Evolutionary conservation across 1,140 invertebrate genomes (phyloP).

Genomic region (Temnothorax longispinosus): DNA sequence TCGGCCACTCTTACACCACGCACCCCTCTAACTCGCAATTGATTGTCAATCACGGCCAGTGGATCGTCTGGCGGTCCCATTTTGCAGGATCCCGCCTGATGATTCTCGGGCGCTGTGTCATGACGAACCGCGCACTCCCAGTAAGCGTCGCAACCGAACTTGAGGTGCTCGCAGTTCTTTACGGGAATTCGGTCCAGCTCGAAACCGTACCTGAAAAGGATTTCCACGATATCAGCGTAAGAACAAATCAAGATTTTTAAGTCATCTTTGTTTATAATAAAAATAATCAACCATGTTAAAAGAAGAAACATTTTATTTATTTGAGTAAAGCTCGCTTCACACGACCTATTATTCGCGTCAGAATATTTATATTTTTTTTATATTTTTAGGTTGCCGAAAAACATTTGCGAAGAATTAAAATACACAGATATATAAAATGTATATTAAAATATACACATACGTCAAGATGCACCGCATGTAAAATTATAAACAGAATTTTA

Average conservation of each 20-base stretch:
- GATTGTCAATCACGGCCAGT: constrained; percentile 90
- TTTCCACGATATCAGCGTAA: not conserved
- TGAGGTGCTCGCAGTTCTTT: constrained; percentile 90
- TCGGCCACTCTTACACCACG: constrained; percentile 91
- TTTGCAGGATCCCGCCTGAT: constrained; percentile 93
- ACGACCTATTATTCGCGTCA: not conserved
- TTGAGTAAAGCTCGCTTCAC: not conserved
- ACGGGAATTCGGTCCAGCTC: constrained; percentile 90
- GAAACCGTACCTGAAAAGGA: constrained; percentile 87
- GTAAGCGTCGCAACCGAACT: constrained; percentile 92
- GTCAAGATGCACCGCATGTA: too few relatives aligned
- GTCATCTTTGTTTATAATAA: not conserved
- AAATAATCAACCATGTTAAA: too few relatives aligned
- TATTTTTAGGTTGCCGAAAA: not conserved
- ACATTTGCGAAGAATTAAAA: not conserved
- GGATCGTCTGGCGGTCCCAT: constrained; percentile 91
- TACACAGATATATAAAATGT: not conserved
- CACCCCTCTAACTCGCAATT: constrained; percentile 90
- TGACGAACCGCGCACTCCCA: constrained; percentile 92
- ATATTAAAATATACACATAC: too few relatives aligned
- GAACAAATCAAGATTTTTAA: not conserved
- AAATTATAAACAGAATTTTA: too few relatives aligned
- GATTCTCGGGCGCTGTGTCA: constrained; percentile 93
- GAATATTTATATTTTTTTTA: too few relatives aligned
- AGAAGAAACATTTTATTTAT: too few relatives aligned